Conservation (phyloP, 53 echinoderm and acorn worm species). For the Astropecten irregularis region DNA sequence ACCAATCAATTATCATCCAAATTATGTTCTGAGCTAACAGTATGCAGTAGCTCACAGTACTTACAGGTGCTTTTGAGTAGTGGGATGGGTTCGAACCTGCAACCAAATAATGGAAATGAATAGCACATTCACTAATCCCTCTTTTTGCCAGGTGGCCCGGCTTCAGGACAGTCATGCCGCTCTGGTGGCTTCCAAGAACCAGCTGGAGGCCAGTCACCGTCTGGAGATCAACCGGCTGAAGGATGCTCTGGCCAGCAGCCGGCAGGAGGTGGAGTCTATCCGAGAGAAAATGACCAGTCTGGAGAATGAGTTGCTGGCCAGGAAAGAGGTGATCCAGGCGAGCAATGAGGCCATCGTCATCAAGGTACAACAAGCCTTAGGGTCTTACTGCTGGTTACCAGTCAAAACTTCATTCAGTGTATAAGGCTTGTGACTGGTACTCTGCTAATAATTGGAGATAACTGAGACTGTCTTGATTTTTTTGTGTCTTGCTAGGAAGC, state of each 20-base stretch:
- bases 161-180: constrained; percentile 81
- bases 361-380: no score
- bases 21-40: no score
- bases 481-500: constrained; percentile 79
- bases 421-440: background rate
- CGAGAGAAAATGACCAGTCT: constrained; percentile 60
- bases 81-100: no score
- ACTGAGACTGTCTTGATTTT: no score
- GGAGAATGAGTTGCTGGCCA: constrained; percentile 75
- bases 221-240: constrained; percentile 67
- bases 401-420: background rate
- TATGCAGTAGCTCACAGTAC: no score
- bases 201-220: constrained; percentile 75
- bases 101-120: no score
- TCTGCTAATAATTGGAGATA: no score
- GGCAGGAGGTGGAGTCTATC: constrained; percentile 46
- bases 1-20: no score
- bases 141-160: constrained; percentile 72
- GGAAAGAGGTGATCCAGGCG: constrained; percentile 87
- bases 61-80: no score
- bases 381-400: no score
- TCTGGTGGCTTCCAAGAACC: constrained; percentile 74
- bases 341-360: constrained; percentile 93
- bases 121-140: no score
- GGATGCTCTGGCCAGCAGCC: constrained; percentile 58